Base-by-base conservation (phyloP, 2,888 invertebrate species). In the Volucella bombylans region DNA sequence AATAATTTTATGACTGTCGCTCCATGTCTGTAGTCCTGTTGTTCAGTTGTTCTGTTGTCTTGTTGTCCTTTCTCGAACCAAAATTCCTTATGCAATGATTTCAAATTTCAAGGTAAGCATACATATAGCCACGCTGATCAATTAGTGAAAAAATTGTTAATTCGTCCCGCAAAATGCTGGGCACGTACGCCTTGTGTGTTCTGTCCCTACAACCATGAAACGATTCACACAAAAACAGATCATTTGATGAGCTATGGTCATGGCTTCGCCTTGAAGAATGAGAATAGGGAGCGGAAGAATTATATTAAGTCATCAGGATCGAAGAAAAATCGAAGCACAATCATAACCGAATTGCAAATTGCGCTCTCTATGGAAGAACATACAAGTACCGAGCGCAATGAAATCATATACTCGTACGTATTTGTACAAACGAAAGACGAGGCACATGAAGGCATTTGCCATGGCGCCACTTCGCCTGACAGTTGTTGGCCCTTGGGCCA, bases 141-240 rank as follows among this genome's bases (percentile, higher is more conserved):
- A 90, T 90, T 90, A 90, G 90, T 89, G 90, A 88, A 88, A 88
- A 89, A 88, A 89, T 89, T 88, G 87, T 88, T 88, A 89, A 89
- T 88, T 88, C 86, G 88, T 88, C 87, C 87, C 87, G 89, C 89
- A 87, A 89, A 90, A 91, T 91, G 89, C 91, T 88, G 90, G 88
- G 90, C 91, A 91, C 91, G 91, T 90, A 89, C 90, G 79, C 88
- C 89, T 87, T 90, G 90, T 90, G 90, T 90, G 90, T 90, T 90
- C 90, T 88, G 89, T 65, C 69, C 47, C 55, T 69, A 71, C 64
- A 79, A 65, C 73, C 77, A 14, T 54, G 49, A 85, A 64, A 57
- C 57, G 50, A 65, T 62, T 71, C 52, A 9, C n/a, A 62, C 52
- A 69, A 85, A 80, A 81, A 72, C 52, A 8, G 62, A 72, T 67